These are phyloP conservation scores for Bursaphelenchus okinawaensis DNA, from an alignment of 2,888 invertebrate species.

Conservation along the genomic window DNA sequence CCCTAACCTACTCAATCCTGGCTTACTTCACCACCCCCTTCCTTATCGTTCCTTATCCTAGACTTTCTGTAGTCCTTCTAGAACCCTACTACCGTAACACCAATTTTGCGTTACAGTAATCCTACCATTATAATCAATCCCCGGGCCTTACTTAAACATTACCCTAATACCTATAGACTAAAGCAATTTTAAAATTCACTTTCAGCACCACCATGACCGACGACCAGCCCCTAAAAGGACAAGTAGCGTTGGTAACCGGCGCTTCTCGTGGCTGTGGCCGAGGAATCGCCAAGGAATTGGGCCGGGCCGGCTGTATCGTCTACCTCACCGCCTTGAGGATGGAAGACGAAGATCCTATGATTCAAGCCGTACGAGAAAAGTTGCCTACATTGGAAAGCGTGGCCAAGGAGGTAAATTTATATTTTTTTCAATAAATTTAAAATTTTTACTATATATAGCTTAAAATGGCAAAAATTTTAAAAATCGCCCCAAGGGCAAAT, in stretches of 20 bases:
- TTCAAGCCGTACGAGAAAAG: slow-evolving; percentile 13
- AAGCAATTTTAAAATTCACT: too few species aligned
- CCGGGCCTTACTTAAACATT: too few species aligned
- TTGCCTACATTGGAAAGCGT: slow-evolving; percentile 16
- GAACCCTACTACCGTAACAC: too few species aligned
- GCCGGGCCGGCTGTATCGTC: slow-evolving; percentile 17
- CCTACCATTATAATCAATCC: too few species aligned
- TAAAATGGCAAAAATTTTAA: not conserved
- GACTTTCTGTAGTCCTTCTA: too few species aligned
- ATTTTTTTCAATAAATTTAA: not conserved
- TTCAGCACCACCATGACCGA: too few species aligned
- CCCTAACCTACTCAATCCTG: too few species aligned
- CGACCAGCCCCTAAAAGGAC: slow-evolving; percentile 9
- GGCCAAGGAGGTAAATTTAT: slow-evolving; percentile 10
- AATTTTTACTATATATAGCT: not conserved
- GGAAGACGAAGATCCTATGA: slow-evolving; percentile 10
- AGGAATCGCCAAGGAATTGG: slow-evolving; percentile 17
- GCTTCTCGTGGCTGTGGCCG: slow-evolving; percentile 19
- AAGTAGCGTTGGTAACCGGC: slow-evolving; percentile 21
- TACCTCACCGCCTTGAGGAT: slow-evolving; percentile 14
- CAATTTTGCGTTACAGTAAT: too few species aligned
- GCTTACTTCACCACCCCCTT: too few species aligned
- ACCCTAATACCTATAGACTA: too few species aligned
- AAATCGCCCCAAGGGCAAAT: too few species aligned
- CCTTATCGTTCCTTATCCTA: too few species aligned